phyloP scores from a whole-genome alignment of 1,140 invertebrate species.

The Heterodera carotae region DNA sequence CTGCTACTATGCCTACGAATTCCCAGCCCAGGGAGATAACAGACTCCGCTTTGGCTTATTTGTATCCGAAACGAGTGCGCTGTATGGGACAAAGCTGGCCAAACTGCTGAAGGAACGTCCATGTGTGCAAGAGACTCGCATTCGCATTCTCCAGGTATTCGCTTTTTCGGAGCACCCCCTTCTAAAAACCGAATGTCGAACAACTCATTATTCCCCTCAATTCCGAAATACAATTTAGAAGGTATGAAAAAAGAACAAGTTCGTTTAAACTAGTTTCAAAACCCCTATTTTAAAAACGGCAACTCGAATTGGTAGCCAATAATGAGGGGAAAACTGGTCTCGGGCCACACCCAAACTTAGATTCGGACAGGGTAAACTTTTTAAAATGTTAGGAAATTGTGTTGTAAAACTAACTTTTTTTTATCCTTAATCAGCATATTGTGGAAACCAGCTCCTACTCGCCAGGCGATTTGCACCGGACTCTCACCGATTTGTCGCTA shows the following conservation, averaged over 20 bases:
- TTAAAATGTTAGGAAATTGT: background rate
- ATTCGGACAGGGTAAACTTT: too few species aligned
- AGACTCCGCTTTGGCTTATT: background rate
- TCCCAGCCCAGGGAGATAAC: background rate
- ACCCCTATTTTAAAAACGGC: too few species aligned
- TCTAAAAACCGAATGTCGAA: too few species aligned
- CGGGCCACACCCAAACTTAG: too few species aligned
- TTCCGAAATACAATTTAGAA: too few species aligned
- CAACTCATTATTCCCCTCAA: too few species aligned
- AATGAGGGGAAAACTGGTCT: too few species aligned
- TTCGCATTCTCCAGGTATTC: constrained; percentile 22
- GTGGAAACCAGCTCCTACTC: constrained; percentile 6
- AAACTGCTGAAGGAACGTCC: constrained; percentile 1
- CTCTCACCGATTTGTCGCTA: constrained; percentile 4
- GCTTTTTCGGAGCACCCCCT: too few species aligned
- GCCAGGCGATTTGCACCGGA: constrained; percentile 6
- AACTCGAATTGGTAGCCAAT: too few species aligned
- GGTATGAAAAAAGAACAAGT: too few species aligned
- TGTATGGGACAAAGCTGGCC: background rate
- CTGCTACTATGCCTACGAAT: background rate
- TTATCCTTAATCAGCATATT: constrained; percentile 22
- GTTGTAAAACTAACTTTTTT: background rate
- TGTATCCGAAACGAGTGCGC: background rate
- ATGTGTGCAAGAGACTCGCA: constrained; percentile 11
- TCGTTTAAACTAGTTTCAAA: too few species aligned